A percentile compares a stretch with the other conserved stretches of the same genome.
Evolutionary conservation across 1,140 invertebrate species (phyloP).

Genomic region (Araneus ventricosus): DNA sequence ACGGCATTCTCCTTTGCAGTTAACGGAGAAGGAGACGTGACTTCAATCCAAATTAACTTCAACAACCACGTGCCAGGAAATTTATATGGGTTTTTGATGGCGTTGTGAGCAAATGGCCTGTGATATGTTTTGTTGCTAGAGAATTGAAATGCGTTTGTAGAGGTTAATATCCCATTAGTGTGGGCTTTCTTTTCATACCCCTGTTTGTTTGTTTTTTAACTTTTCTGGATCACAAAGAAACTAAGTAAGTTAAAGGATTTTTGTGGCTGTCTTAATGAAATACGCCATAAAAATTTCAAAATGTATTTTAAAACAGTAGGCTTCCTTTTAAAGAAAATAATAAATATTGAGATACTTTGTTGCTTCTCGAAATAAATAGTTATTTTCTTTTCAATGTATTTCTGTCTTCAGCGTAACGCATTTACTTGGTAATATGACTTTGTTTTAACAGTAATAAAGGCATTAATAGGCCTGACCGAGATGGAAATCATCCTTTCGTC

Average conservation of each 20-base stretch:
- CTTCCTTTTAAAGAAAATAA: neutral
- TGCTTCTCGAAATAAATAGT: too few species aligned
- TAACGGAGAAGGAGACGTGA: constrained; percentile 38
- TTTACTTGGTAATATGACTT: too few species aligned
- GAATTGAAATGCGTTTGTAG: constrained; percentile 51
- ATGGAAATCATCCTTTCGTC: too few species aligned
- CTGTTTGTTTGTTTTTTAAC: neutral
- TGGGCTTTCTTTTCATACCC: constrained; percentile 33
- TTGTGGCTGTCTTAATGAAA: neutral
- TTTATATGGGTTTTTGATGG: constrained; percentile 61
- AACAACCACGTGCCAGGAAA: constrained; percentile 55
- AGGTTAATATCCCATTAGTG: constrained; percentile 68
- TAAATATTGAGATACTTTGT: neutral
- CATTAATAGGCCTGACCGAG: too few species aligned
- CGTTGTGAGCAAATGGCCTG: constrained; percentile 46
- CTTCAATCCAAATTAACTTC: constrained; percentile 45
- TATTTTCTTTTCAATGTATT: too few species aligned
- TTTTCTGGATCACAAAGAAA: neutral
- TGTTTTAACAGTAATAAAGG: too few species aligned
- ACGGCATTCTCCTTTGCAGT: neutral
- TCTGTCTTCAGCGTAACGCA: too few species aligned
- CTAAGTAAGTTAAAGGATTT: neutral
- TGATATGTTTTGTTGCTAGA: constrained; percentile 52
- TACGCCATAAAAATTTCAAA: neutral
- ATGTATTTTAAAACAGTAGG: neutral